Base-by-base conservation (phyloP, 2,888 invertebrate genomes). In the Drosophila bunnanda region DNA sequence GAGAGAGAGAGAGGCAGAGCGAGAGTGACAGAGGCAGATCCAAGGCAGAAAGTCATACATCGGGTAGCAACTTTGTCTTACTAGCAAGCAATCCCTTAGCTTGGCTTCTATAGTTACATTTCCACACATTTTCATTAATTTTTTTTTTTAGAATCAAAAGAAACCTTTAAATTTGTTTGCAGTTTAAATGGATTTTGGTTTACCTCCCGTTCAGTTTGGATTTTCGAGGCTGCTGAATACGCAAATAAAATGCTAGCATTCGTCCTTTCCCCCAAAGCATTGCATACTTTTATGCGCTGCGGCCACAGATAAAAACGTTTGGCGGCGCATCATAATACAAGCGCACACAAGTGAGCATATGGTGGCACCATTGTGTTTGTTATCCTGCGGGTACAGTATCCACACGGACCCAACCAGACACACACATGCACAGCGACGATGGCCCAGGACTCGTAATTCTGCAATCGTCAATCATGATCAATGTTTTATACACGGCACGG, bases 401-500 rank as follows among this genome's bases (percentile, higher is more conserved):
- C 61, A 52, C 32, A 50, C 20, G 32, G 32, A 15, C 13, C 17
- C 48, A 32, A 15, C 2, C n/a, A n/a, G n/a, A 46, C n/a, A 50
- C 17, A 32, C 12, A 17, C 52, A 22, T 15, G 28, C 17, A 17
- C 25, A 25, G 10, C 3, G n/a, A 12, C 28, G 17, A 17, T 15
- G 44, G 28, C 46, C 39, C 53, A n/a, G 44, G 39, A 41, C 59
- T 57, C 56, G 41, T 39, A 59, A 62, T 50, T 43, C 41, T 34
- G 39, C 75, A 68, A 76, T 74, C 72, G 75, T 75, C 85, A 71
- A 70, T 75, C 76, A 71, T 86, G 83, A 75, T 85, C 85, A 88
- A 85, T 85, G 80, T 86, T 88, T 85, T 62, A 86, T 86, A 67
- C 75, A 73, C 69, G 39, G 74, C 75, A 73, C 69, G 39, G 74